Percentiles rank a stretch among this genome's conserved stretches.
Evolutionary conservation across 2,888 invertebrate genomes (phyloP).

Genomic region (Eutolmus rufibarbis): DNA sequence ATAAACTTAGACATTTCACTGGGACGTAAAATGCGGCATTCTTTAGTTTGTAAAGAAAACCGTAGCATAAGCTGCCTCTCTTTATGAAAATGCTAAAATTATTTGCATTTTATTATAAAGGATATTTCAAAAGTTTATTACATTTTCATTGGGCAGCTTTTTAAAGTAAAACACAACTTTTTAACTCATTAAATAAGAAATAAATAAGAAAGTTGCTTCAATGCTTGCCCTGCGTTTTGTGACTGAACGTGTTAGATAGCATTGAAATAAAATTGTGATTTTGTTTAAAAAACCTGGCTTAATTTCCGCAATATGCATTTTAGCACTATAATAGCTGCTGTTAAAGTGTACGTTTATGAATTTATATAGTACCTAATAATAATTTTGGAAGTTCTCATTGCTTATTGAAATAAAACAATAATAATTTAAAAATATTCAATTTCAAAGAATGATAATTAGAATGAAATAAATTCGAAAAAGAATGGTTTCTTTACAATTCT

Average conservation of each 20-base stretch:
- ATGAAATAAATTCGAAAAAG: too few species aligned
- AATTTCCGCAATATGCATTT: neutral
- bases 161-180: neutral
- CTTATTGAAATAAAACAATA: too few species aligned
- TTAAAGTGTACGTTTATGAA: neutral
- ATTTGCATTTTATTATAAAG: neutral
- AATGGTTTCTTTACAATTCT: too few species aligned
- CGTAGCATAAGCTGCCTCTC: neutral
- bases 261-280: neutral
- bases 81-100: neutral
- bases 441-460: too few species aligned
- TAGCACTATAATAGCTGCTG: neutral
- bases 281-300: neutral
- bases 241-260: neutral
- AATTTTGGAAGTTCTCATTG: too few species aligned
- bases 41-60: neutral
- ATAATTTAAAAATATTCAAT: too few species aligned
- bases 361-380: neutral
- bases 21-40: neutral
- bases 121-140: neutral
- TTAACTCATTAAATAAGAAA: neutral
- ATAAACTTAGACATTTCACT: neutral
- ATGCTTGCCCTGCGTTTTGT: neutral
- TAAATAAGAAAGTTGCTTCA: neutral
- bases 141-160: neutral